phyloP scores from a whole-genome alignment of 2,888 invertebrate species.

The Drosophila fulvimacula region DNA sequence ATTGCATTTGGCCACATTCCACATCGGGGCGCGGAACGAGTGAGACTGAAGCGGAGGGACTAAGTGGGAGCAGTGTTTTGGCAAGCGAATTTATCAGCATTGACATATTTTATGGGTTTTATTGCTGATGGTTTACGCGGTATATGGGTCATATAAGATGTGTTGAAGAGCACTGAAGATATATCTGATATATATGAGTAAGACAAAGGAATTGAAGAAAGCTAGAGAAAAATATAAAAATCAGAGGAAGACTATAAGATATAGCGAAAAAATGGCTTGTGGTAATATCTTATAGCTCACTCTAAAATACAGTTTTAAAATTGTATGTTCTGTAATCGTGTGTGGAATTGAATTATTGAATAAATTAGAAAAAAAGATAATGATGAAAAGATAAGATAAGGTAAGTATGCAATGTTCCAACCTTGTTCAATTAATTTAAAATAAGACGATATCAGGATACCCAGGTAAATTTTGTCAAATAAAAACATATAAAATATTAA shows the following conservation, averaged over 20 bases:
- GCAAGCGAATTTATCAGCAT: neutral
- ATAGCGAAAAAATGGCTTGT: neutral
- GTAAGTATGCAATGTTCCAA: no score
- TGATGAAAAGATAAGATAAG: no score
- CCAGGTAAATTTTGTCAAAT: no score
- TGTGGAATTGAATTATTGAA: no score
- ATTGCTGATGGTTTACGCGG: neutral
- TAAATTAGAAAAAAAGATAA: no score
- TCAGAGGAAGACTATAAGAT: neutral
- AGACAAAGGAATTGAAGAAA: neutral
- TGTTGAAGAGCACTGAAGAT: neutral
- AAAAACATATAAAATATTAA: no score
- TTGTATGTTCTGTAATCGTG: no score
- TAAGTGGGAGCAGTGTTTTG: constrained; percentile 5
- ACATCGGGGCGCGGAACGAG: neutral
- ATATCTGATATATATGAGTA: neutral
- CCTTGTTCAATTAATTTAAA: no score
- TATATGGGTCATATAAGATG: neutral
- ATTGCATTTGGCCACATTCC: constrained; percentile 29
- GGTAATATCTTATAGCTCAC: neutral
- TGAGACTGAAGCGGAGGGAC: neutral
- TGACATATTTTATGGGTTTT: neutral
- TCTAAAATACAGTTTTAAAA: neutral
- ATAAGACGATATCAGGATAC: no score
- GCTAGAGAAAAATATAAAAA: neutral